These are phyloP conservation scores for Cryptophagus acutangulus DNA, from an alignment of 2,888 invertebrate species.

Conservation along the genomic window DNA sequence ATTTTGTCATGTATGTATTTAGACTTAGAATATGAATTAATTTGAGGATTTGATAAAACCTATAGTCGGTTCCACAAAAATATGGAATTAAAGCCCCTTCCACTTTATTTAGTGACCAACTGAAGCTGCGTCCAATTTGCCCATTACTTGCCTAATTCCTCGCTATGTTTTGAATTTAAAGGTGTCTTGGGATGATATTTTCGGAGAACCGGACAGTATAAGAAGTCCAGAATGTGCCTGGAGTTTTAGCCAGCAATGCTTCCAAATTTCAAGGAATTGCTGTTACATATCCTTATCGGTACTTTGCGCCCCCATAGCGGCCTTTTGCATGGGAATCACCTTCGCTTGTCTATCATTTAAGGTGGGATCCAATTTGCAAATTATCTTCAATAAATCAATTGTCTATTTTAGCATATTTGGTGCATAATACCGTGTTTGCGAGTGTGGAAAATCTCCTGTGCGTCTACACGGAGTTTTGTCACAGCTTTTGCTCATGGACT, in stretches of 20 bases:
- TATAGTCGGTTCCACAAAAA: too few relatives aligned
- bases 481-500: slow-evolving; percentile 57
- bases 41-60: too few relatives aligned
- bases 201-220: slow-evolving; percentile 66
- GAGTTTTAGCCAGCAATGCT: slow-evolving; percentile 62
- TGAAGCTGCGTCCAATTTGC: too few relatives aligned
- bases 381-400: slow-evolving; percentile 6
- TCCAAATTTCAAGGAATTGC: slow-evolving; percentile 59
- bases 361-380: slow-evolving; percentile 44
- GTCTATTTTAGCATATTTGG: slow-evolving; percentile 64
- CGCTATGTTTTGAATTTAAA: slow-evolving; percentile 40
- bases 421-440: slow-evolving; percentile 64
- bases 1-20: too few relatives aligned
- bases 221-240: slow-evolving; percentile 67
- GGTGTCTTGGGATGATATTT: slow-evolving; percentile 68
- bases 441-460: slow-evolving; percentile 62
- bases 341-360: slow-evolving; percentile 69
- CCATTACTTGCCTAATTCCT: too few relatives aligned
- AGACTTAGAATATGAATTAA: too few relatives aligned
- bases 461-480: slow-evolving; percentile 56
- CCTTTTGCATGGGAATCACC: slow-evolving; percentile 60
- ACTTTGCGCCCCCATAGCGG: slow-evolving; percentile 62
- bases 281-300: slow-evolving; percentile 68
- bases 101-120: too few relatives aligned
- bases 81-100: too few relatives aligned